phyloP scores from a whole-genome alignment of 2,888 invertebrate species.

The Anoncus sp. region DNA sequence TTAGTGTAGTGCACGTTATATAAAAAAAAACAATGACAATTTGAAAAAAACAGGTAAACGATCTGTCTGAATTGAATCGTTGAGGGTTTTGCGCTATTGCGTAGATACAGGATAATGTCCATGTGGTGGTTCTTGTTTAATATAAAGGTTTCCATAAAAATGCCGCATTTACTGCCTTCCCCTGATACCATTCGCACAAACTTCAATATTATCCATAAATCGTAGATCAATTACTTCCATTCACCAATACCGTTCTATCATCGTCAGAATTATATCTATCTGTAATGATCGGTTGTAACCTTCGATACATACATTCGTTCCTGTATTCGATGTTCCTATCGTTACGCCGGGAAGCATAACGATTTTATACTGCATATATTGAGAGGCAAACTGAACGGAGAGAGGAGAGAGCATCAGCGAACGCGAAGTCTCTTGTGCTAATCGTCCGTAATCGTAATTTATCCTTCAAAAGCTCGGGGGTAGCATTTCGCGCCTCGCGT shows the following conservation, averaged over 20 bases:
- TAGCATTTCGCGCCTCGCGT: slow-evolving; percentile 24
- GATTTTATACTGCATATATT: slow-evolving; percentile 26
- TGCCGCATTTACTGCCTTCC: too few species aligned
- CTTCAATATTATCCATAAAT: neutral
- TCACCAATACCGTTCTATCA: neutral
- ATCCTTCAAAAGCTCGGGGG: slow-evolving; percentile 32
- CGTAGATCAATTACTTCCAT: slow-evolving; percentile 4
- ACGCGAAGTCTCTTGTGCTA: slow-evolving; percentile 7
- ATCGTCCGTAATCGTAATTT: slow-evolving; percentile 54
- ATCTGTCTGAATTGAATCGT: too few species aligned
- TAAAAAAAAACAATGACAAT: too few species aligned
- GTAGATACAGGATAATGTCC: too few species aligned
- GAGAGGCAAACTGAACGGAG: slow-evolving; percentile 1
- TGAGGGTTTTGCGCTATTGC: too few species aligned
- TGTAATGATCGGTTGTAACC: neutral
- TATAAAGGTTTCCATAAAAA: too few species aligned
- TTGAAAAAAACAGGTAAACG: too few species aligned
- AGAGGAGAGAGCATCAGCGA: neutral
- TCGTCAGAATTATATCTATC: slow-evolving; percentile 1
- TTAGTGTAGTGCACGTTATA: too few species aligned
- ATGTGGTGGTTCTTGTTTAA: too few species aligned
- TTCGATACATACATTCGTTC: neutral
- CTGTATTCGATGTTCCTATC: neutral
- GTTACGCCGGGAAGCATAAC: neutral
- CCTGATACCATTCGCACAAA: neutral